Base-by-base conservation (phyloP, 1,140 invertebrate genomes). In the Brachionus angularis region DNA sequence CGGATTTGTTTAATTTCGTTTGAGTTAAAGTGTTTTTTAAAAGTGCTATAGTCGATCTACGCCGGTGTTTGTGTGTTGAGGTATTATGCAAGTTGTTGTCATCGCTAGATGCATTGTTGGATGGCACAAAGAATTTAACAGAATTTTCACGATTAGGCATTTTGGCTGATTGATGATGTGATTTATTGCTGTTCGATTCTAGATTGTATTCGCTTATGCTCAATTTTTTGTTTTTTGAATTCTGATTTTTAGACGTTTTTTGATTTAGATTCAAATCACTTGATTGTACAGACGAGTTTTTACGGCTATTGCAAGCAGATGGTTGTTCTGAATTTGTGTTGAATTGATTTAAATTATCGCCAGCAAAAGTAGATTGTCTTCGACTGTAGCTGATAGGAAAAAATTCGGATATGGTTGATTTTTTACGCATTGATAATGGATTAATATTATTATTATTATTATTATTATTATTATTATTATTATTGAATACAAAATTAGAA, bases 341-440 rank as follows among this genome's bases (percentile, higher is more conserved):
- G 33, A n/a, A n/a, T n/a, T n/a, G n/a, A n/a, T 36, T 42, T 42
- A 42, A 14, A 42, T 42, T 58, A 18, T 58, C 53, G 33, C 18
- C 36, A 8, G 53, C 39, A 21, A 67, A 50, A 29, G 62, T 47
- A 1, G 62, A 67, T 33, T 67, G 62, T 14, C 62, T 39, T 31
- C 62, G 36, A 47, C 42, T 67, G 12, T 29, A 58, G 12, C 2
- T 31, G 53, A 42, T 58, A 58, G 2, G 39, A n/a, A 67, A 67
- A 67, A 67, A 67, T 18, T 67, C 62, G 12, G 62, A 67, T 16
- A 67, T 67, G 10, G 62, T 67, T 14, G 62, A 67, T 21, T 67
- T 67, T 67, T 67, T 67, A 33, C 62, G 62, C 31, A 42, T 21
- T 14, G 47, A 18, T 0, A 29, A 27, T 1, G n/a, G n/a, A n/a